phyloP scores from a whole-genome alignment of 2,888 invertebrate species.

The Dynastes maya region DNA sequence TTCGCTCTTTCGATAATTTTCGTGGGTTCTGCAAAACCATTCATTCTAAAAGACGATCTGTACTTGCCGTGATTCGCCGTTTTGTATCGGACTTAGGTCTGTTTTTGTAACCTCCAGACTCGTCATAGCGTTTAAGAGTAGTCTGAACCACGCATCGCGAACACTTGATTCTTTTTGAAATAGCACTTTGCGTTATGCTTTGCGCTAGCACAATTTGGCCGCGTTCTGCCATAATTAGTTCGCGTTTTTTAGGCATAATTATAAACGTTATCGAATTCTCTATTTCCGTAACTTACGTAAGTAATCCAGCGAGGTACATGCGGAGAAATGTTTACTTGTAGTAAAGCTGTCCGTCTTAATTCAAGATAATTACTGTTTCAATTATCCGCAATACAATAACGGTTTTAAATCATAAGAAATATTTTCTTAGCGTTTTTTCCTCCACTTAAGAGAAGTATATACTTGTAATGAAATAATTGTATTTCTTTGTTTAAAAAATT shows the following conservation, averaged over 20 bases:
- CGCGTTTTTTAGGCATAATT: not conserved
- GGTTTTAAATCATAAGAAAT: too few relatives aligned
- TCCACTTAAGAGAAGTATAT: too few relatives aligned
- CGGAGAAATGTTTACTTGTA: too few relatives aligned
- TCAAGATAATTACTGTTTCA: too few relatives aligned
- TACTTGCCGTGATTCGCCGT: not conserved
- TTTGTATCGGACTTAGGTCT: not conserved
- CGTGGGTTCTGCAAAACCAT: not conserved
- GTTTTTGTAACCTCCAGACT: not conserved
- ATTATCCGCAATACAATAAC: too few relatives aligned
- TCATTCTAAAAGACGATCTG: not conserved
- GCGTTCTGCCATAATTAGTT: not conserved
- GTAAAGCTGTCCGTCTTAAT: too few relatives aligned
- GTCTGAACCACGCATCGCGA: not conserved
- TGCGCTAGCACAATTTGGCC: not conserved
- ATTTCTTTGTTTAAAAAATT: too few relatives aligned
- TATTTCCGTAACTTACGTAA: not conserved
- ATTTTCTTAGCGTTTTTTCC: too few relatives aligned
- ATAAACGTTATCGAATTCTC: not conserved
- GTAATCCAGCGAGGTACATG: too few relatives aligned
- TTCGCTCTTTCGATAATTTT: not conserved
- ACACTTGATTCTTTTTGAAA: conserved; percentile 1
- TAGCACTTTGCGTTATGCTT: not conserved
- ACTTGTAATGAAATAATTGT: too few relatives aligned
- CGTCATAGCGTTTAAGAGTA: not conserved